A percentile compares a stretch with the other conserved stretches of the same genome.
phyloP scores from a whole-genome alignment of 35 echinoderm and acorn worm species.

The Amphiura filiformis region DNA sequence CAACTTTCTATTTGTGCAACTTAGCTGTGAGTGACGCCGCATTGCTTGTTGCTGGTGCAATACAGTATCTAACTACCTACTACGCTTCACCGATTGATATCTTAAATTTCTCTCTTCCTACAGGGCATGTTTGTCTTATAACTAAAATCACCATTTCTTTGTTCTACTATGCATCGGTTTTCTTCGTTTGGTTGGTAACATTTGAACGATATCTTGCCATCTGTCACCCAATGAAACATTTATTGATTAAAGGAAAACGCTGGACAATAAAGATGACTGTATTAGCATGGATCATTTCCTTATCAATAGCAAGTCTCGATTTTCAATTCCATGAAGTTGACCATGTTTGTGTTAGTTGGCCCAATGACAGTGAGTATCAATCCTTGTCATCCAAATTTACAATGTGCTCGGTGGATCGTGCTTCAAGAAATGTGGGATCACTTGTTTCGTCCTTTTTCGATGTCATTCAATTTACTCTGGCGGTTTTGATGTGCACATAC shows the following conservation, averaged over 20 bases:
- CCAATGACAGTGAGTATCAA: too few species aligned
- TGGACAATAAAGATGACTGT: neutral
- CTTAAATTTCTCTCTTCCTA: neutral
- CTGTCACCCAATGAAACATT: conserved; percentile 15
- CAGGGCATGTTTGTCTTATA: neutral
- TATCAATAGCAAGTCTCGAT: neutral
- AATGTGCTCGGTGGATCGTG: too few species aligned
- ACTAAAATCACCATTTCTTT: neutral
- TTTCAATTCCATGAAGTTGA: neutral
- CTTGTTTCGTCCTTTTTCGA: too few species aligned
- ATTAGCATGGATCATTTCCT: neutral
- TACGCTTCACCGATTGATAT: neutral
- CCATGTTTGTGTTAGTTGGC: neutral
- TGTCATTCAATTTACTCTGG: too few species aligned
- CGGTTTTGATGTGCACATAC: too few species aligned
- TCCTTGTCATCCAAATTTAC: too few species aligned
- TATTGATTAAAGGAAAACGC: neutral
- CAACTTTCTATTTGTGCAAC: neutral
- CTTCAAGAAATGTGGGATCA: too few species aligned
- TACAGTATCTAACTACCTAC: neutral
- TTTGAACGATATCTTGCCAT: conserved; percentile 21
- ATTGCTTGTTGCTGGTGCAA: neutral
- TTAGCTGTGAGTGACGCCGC: neutral
- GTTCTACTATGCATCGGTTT: neutral
- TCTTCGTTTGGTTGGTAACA: neutral